These are phyloP conservation scores for Campylomormyrus tamandua DNA, from an alignment of 2,113 vertebrate genomes.

Conservation along the genomic window DNA sequence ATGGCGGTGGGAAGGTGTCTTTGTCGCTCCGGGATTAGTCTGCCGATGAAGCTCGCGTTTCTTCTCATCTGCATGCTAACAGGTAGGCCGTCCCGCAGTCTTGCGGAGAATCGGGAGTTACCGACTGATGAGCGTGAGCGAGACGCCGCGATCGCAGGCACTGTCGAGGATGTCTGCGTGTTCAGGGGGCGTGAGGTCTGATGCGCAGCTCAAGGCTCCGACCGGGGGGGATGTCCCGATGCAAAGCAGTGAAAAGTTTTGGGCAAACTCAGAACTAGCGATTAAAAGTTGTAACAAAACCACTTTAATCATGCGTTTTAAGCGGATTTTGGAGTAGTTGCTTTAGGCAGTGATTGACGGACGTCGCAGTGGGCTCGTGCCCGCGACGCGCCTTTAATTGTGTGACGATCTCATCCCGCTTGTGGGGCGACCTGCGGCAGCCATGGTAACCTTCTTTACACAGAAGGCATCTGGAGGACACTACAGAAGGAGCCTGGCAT, in stretches of 20 bases:
- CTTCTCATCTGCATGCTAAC: constrained; percentile 45
- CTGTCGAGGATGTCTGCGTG: not conserved
- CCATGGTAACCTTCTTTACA: constrained; percentile 43
- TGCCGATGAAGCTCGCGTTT: constrained; percentile 29
- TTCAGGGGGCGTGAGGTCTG: not conserved
- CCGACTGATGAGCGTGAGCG: not conserved
- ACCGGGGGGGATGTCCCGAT: not conserved
- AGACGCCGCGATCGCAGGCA: not conserved
- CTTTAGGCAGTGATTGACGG: not conserved
- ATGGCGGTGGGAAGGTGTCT: constrained; percentile 46
- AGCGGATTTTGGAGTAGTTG: too few relatives aligned
- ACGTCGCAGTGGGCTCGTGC: not conserved
- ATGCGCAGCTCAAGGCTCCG: not conserved
- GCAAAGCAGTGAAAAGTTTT: not conserved
- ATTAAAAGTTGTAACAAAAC: not conserved
- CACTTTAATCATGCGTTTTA: too few relatives aligned
- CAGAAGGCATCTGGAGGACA: constrained; percentile 25
- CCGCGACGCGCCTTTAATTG: not conserved
- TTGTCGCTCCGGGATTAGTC: constrained; percentile 42
- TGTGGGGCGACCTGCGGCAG: constrained; percentile 41
- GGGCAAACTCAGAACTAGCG: not conserved
- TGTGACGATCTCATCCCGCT: constrained; percentile 25
- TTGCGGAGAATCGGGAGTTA: not conserved
- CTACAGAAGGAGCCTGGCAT: not conserved
- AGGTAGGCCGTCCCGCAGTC: constrained; percentile 50